Evolutionary conservation across 2,113 vertebrate species (phyloP).

Genomic region (Lycaon pictus): DNA sequence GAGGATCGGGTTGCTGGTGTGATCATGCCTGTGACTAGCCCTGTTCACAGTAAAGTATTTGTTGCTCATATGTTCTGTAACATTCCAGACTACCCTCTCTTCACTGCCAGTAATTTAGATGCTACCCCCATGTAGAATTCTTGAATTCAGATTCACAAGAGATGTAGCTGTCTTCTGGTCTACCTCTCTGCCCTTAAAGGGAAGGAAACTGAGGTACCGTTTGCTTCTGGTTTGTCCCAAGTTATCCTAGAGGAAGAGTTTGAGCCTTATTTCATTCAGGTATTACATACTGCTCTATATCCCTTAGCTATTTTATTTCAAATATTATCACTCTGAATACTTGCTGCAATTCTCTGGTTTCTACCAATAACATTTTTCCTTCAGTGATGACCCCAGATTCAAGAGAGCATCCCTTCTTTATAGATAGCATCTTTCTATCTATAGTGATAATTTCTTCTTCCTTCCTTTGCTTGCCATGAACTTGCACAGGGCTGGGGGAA

Average conservation of each 20-base stretch:
- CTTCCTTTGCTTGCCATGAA: conserved; percentile 51
- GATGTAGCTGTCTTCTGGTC: neutral
- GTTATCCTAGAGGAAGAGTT: neutral
- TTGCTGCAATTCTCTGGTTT: conserved; percentile 43
- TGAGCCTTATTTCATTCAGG: neutral
- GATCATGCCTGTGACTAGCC: neutral
- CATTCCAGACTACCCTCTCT: neutral
- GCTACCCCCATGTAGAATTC: neutral
- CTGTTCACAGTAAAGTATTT: neutral
- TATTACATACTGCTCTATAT: neutral
- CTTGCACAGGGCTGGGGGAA: neutral
- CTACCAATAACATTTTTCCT: conserved; percentile 54
- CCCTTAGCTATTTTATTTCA: conserved; percentile 17
- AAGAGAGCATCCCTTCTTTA: conserved; percentile 55
- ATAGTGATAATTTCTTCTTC: conserved; percentile 20
- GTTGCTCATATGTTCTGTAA: neutral
- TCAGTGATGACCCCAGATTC: conserved; percentile 33
- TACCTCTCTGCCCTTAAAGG: neutral
- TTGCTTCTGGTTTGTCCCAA: neutral
- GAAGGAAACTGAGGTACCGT: neutral
- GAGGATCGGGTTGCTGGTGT: too few species aligned
- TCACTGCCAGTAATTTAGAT: neutral
- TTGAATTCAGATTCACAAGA: neutral
- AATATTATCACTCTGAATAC: conserved; percentile 32
- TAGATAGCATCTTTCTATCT: conserved; percentile 35